Evolutionary conservation across 2,113 vertebrate species (phyloP).

Genomic region (Cyanoramphus novaezelandiae): DNA sequence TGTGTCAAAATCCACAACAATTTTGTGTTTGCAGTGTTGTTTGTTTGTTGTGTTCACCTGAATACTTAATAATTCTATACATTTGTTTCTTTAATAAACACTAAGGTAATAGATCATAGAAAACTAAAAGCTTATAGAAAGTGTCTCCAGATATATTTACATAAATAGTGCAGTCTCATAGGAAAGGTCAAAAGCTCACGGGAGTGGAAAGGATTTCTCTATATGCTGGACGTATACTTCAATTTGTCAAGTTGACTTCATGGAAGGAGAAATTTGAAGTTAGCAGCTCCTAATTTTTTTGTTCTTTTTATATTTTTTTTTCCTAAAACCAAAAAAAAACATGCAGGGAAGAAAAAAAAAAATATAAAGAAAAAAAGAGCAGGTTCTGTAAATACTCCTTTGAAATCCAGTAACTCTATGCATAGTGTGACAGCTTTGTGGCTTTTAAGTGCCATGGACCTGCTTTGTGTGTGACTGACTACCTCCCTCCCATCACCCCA

Average conservation of each 20-base stretch:
- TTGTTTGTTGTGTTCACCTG: constrained; percentile 41
- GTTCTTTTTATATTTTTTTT: not conserved
- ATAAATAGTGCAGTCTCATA: constrained; percentile 74
- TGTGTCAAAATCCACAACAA: constrained; percentile 39
- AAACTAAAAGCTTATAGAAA: constrained; percentile 81
- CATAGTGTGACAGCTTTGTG: constrained; percentile 24
- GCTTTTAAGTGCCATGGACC: constrained; percentile 20
- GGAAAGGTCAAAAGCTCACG: constrained; percentile 68
- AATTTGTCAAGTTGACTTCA: constrained; percentile 54
- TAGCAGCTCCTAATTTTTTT: not conserved
- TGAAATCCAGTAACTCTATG: constrained; percentile 53
- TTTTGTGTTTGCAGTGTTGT: constrained; percentile 25
- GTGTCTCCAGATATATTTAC: constrained; percentile 78
- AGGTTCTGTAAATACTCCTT: constrained; percentile 58
- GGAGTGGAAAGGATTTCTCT: constrained; percentile 50
- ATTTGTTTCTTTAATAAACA: constrained; percentile 75
- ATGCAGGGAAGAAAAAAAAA: not conserved
- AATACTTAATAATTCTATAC: constrained; percentile 71
- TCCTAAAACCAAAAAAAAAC: not conserved
- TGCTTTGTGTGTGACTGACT: not conserved
- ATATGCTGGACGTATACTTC: constrained; percentile 19
- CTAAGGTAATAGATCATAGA: constrained; percentile 76
- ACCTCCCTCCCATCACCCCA: not conserved
- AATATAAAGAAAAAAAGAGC: not conserved
- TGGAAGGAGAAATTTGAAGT: constrained; percentile 58